phyloP scores from a whole-genome alignment of 2,113 vertebrate species.

The Lophius piscatorius region DNA sequence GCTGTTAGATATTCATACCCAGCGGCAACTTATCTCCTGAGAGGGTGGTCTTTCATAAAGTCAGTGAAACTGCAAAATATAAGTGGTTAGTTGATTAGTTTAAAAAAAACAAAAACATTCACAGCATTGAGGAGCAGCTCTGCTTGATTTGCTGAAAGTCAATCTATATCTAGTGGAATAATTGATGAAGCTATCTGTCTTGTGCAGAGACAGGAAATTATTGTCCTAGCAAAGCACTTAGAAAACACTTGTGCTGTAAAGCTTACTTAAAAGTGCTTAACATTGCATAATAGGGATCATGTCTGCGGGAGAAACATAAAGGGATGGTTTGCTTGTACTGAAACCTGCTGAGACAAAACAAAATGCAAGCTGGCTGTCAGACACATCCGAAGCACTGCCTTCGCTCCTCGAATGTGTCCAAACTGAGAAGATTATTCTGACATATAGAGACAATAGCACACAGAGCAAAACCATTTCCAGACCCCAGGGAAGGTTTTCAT shows the following conservation, averaged over 20 bases:
- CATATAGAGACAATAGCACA: constrained; percentile 59
- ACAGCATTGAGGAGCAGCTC: neutral
- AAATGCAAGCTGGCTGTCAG: constrained; percentile 57
- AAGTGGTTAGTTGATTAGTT: neutral
- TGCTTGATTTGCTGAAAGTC: neutral
- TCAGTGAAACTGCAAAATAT: neutral
- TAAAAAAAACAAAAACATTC: neutral
- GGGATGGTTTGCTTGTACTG: constrained; percentile 44
- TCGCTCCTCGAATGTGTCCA: constrained; percentile 46
- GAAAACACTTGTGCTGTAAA: constrained; percentile 23
- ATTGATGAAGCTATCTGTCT: neutral
- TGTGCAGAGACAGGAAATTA: constrained; percentile 15
- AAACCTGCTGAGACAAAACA: constrained; percentile 71
- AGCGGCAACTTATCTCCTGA: constrained; percentile 7
- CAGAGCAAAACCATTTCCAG: constrained; percentile 38
- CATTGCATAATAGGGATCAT: constrained; percentile 49
- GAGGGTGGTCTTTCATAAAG: constrained; percentile 24
- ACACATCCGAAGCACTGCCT: constrained; percentile 58
- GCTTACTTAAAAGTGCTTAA: constrained; percentile 50
- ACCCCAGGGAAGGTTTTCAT: constrained; percentile 50
- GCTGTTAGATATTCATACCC: constrained; percentile 48
- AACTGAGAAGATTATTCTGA: constrained; percentile 61
- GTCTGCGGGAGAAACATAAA: constrained; percentile 50
- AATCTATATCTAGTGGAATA: neutral
- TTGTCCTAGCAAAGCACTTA: constrained; percentile 27